phyloP scores from a whole-genome alignment of 2,113 vertebrate species.

The Cheirogaleus medius region DNA sequence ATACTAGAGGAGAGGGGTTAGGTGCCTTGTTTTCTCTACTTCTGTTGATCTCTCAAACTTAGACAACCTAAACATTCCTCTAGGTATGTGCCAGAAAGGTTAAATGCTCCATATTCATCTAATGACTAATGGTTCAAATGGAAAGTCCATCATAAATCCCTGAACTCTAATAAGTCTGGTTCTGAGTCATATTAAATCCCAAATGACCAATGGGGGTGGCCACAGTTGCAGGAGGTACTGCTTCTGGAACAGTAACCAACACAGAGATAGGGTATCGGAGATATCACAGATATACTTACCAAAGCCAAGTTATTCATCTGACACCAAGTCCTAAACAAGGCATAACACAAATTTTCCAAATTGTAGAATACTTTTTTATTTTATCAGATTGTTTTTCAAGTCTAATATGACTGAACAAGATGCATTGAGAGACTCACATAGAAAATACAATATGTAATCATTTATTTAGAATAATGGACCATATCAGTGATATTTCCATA shows the following conservation, averaged over 20 bases:
- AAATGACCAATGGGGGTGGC: neutral
- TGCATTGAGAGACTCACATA: neutral
- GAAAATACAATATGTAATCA: neutral
- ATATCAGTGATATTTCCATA: neutral
- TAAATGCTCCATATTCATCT: neutral
- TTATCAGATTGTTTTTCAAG: neutral
- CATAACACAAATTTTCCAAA: neutral
- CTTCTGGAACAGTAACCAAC: neutral
- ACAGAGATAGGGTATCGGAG: neutral
- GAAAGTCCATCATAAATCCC: neutral
- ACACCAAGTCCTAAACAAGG: neutral
- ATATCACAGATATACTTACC: neutral
- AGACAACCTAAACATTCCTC: neutral
- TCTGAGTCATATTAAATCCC: neutral
- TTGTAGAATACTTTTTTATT: neutral
- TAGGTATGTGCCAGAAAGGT: neutral
- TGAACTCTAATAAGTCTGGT: neutral
- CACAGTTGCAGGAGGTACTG: neutral
- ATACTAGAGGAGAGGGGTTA: neutral
- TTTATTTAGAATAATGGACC: neutral
- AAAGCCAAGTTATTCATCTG: neutral
- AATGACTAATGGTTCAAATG: neutral
- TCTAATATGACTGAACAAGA: neutral
- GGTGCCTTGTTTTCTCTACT: neutral
- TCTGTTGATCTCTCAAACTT: neutral